These are phyloP conservation scores for Abrostola triplasia DNA, from an alignment of 2,888 invertebrate species.

Conservation along the genomic window DNA sequence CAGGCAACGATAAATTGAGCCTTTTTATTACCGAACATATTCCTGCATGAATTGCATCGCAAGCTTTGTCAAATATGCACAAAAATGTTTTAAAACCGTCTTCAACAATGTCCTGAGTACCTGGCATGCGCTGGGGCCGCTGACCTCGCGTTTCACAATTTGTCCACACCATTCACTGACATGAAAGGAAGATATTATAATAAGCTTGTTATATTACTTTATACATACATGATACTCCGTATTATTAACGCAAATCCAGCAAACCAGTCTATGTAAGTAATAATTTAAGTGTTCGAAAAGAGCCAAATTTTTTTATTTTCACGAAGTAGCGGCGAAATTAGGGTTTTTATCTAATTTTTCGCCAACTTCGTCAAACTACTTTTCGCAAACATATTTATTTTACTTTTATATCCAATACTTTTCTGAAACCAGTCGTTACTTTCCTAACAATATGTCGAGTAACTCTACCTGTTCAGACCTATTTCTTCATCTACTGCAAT, in stretches of 20 bases:
- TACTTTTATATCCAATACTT: no score
- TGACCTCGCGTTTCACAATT: conserved; percentile 60
- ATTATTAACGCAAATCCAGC: not conserved
- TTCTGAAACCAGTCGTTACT: no score
- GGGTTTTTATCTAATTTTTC: no score
- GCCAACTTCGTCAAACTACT: no score
- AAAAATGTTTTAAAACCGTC: conserved; percentile 48
- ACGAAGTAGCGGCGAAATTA: no score
- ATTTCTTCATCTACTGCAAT: conserved; percentile 24
- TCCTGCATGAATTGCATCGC: conserved; percentile 53
- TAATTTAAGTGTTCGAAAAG: no score
- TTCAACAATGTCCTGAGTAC: conserved; percentile 52
- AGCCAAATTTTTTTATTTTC: no score
- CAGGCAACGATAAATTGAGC: conserved; percentile 41
- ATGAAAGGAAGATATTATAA: conserved; percentile 53
- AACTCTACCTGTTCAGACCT: not conserved
- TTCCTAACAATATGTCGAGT: not conserved
- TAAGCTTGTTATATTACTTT: conserved; percentile 42
- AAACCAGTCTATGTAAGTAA: not conserved
- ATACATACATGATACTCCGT: not conserved
- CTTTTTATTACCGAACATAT: conserved; percentile 48
- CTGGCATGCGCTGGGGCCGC: conserved; percentile 42
- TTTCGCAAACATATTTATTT: no score
- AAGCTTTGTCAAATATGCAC: conserved; percentile 60
- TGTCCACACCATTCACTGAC: conserved; percentile 55